Evolutionary conservation across 2,888 invertebrate genomes (phyloP).

Genomic region (Parascotia fuliginaria): DNA sequence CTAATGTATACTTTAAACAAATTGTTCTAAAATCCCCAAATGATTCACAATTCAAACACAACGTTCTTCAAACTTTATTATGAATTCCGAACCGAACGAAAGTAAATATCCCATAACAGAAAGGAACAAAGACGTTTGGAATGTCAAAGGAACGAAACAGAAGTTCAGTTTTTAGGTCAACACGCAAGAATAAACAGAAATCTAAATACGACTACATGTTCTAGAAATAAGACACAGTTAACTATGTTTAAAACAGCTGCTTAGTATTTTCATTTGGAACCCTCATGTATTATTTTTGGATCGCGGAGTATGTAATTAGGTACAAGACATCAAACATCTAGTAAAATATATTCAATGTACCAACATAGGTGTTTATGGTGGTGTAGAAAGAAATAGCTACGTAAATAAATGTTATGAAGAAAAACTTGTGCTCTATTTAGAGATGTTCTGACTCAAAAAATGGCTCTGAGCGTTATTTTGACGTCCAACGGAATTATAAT

Average conservation of each 20-base stretch:
- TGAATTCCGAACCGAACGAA: conserved; percentile 9
- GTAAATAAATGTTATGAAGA: too few species aligned
- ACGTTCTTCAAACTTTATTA: neutral
- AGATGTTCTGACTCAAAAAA: too few species aligned
- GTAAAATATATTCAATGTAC: neutral
- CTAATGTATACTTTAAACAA: neutral
- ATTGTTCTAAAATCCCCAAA: neutral
- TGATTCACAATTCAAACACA: neutral
- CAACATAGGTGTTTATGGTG: too few species aligned
- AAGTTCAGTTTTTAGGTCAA: conserved; percentile 40
- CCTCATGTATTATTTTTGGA: neutral
- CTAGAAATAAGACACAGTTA: conserved; percentile 39
- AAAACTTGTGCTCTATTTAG: too few species aligned
- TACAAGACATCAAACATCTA: neutral
- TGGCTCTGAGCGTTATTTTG: too few species aligned
- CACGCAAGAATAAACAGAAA: conserved; percentile 37
- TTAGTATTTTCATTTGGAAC: conserved; percentile 3
- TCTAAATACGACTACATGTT: conserved; percentile 39
- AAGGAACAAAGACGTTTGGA: conserved; percentile 25
- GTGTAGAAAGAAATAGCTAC: neutral
- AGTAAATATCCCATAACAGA: conserved; percentile 18
- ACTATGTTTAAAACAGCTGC: conserved; percentile 36
- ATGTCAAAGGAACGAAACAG: conserved; percentile 35
- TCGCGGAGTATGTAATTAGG: neutral
- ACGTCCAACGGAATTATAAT: too few species aligned